These are phyloP conservation scores for Nysson spinosus DNA, from an alignment of 2,888 invertebrate species.

Conservation along the genomic window DNA sequence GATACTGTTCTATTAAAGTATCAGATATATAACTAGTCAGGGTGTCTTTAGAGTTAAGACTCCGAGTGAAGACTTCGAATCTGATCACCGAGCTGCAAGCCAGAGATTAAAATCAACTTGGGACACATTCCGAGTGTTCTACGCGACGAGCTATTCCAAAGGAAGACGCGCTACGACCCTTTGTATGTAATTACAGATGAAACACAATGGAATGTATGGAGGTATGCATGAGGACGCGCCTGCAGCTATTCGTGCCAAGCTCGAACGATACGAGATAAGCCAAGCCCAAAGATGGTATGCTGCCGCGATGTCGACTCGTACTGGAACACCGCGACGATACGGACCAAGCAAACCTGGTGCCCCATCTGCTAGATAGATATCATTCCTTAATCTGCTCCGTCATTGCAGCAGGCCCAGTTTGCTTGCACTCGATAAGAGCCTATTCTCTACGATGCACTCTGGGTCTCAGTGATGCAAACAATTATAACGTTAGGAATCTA, in stretches of 20 bases:
- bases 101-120: conserved; percentile 41
- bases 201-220: conserved; percentile 72
- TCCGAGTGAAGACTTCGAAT: conserved; percentile 16
- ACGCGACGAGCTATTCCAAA: conserved; percentile 54
- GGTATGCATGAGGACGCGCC: conserved; percentile 67
- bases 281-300: conserved; percentile 72
- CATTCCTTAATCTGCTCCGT: conserved; percentile 66
- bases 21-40: too few species aligned
- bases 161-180: conserved; percentile 49
- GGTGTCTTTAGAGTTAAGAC: too few species aligned
- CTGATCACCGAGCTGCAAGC: conserved; percentile 19
- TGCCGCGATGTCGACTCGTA: conserved; percentile 51
- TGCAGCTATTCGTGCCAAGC: conserved; percentile 56
- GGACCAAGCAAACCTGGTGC: conserved; percentile 50
- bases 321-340: conserved; percentile 37
- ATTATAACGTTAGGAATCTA: too few species aligned
- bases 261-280: conserved; percentile 67
- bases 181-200: conserved; percentile 70
- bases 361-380: conserved; percentile 67
- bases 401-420: conserved; percentile 54
- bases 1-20: too few species aligned
- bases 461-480: conserved; percentile 13
- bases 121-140: conserved; percentile 54
- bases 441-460: conserved; percentile 21
- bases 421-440: conserved; percentile 44